Base-by-base conservation (phyloP, 1,140 invertebrate genomes). In the Drosophila elegans region DNA sequence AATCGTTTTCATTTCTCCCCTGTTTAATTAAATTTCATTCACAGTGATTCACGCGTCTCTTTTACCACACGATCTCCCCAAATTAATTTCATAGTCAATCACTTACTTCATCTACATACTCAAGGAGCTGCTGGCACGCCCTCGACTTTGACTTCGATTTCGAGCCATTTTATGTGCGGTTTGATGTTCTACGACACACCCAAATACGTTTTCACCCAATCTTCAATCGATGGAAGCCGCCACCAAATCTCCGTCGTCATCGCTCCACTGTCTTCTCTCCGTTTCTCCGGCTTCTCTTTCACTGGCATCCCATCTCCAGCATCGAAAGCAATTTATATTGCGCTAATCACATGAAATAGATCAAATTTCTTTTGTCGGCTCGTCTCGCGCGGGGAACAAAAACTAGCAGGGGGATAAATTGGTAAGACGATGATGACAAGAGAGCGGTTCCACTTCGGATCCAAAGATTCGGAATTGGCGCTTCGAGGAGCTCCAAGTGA, bases 311-410 rank as follows among this genome's bases (percentile, higher is more conserved):
- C 16, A 21, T 21, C 16, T 34, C 11, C 51, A 71, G 68, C 67
- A 39, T 74, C 60, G 57, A 67, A 77, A 73, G 64, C 83, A 86
- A 85, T 85, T 86, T 86, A 85, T 85, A 78, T 86, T 57, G 78
- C 74, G 82, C 82, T 81, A 85, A 85, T 86, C 82, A 86, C 66
- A 77, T 88, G 74, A 86, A 86, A 86, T 86, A 86, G 82, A 86
- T 86, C 82, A 86, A 88, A 86, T 82, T 86, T 84, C 81, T 84
- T 80, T 84, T 79, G 80, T 72, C 71, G 80, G 66, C 64, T 72
- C 46, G 13, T 25, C 53, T 42, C 42, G 16, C 21, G 42, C 12
- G 49, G 29, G 5, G 29, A 21, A 21, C 29, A 32, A 4, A 32
- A 32, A 4, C 6, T 32, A 32, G 5, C 5, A 6, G 29, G 29